Evolutionary conservation across 2,888 invertebrate genomes (phyloP).

Genomic region (Antitype chi): DNA sequence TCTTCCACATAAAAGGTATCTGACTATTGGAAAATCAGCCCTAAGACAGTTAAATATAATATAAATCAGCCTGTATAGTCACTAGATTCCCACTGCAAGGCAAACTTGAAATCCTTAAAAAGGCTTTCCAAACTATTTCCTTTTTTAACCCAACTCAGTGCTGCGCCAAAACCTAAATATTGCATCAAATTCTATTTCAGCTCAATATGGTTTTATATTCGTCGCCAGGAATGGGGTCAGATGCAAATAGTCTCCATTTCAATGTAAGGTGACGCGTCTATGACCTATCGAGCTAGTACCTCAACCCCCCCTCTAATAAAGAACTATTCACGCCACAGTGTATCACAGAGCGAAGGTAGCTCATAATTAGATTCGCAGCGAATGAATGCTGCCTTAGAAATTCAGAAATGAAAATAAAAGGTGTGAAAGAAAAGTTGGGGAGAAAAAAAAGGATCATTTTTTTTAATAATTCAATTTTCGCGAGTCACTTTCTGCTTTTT

Average conservation of each 20-base stretch:
- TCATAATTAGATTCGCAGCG: constrained; percentile 44
- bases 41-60: no score
- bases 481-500: constrained; percentile 3
- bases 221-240: constrained; percentile 45
- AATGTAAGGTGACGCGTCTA: constrained; percentile 42
- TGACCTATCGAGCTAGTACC: constrained; percentile 31
- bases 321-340: constrained; percentile 22
- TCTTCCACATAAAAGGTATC: no score
- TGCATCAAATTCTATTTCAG: constrained; percentile 29
- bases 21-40: no score
- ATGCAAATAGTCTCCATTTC: constrained; percentile 58
- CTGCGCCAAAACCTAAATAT: neutral
- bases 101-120: no score
- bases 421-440: constrained; percentile 29
- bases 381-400: constrained; percentile 36
- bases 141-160: no score
- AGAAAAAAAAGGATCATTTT: constrained; percentile 20
- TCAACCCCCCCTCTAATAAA: constrained; percentile 22
- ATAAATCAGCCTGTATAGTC: no score
- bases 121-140: no score
- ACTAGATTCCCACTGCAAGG: no score
- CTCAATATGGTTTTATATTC: constrained; percentile 49
- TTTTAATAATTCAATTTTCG: constrained; percentile 45
- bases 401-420: constrained; percentile 15
- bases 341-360: constrained; percentile 8